These are phyloP conservation scores for Liolophura sinensis DNA, from an alignment of 1,140 invertebrate species.

Conservation along the genomic window DNA sequence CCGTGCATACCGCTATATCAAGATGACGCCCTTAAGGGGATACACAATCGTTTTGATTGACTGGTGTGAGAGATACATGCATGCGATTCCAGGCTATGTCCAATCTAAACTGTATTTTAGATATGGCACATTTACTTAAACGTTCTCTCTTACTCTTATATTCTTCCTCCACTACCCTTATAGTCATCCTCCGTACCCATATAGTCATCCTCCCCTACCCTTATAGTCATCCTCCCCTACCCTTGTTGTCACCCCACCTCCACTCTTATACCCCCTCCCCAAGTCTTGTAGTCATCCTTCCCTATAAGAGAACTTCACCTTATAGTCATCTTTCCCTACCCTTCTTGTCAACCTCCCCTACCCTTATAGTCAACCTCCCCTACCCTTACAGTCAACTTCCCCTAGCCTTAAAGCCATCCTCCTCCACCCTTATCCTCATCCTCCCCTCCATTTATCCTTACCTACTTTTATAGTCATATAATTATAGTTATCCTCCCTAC, in stretches of 20 bases:
- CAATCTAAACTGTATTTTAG: too few relatives aligned
- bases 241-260: slow-evolving; percentile 1
- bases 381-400: neutral
- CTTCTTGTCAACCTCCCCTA: neutral
- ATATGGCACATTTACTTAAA: too few relatives aligned
- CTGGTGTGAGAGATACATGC: too few relatives aligned
- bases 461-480: neutral
- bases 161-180: neutral
- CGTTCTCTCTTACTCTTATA: neutral
- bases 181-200: slow-evolving; percentile 5
- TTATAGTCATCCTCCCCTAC: neutral
- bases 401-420: neutral
- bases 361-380: neutral
- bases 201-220: slow-evolving; percentile 14
- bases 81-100: too few relatives aligned
- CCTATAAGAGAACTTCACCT: too few relatives aligned
- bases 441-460: neutral
- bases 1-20: too few relatives aligned
- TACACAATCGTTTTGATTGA: too few relatives aligned
- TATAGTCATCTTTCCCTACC: neutral
- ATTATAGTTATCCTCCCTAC: neutral
- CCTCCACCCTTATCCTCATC: neutral
- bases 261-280: neutral
- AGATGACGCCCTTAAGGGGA: too few relatives aligned
- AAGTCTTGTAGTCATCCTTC: neutral